Evolutionary conservation across 2,797 vertebrate species (phyloP), one percentile per base, ranked within the genome.

Genomic region (Periophthalmus magnuspinnatus): DNA sequence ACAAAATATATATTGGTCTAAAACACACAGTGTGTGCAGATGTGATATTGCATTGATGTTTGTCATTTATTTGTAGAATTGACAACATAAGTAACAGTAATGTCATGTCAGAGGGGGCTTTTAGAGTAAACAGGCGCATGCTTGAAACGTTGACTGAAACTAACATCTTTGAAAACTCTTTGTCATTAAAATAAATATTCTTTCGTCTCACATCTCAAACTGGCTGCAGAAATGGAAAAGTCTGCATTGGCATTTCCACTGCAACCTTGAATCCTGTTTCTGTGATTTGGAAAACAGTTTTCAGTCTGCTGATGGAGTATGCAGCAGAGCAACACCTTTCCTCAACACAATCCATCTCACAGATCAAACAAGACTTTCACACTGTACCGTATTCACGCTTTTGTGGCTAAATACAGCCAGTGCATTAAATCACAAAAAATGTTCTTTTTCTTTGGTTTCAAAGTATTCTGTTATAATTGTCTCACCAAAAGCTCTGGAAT

Each of bases 281-380:
- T 77, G 66, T 84, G 84, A 88, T 79, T 79, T 74, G 70, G 85
- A 84, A 88, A 82, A 79, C 87, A 85, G 80, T 85, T 68, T 75
- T 78, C 41, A 10, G 70, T 76, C 78, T 70, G 62, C 65, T 84
- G 77, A 76, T 61, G 33, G 72, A 76, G 77, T 82, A 67, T 85
- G 78, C 76, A 80, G 67, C 65, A n/a, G 82, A 74, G 76, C 52
- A 64, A 64, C 64, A 78, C 78, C 77, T 81, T 78, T 68, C 75
- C 76, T 81, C 73, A 78, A 72, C 79, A 63, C 75, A 78, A 72
- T 63, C 28, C 79, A 85, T 81, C 83, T 74, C 66, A 77, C 63
- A 76, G 74, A 85, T 85, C 79, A 84, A 81, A 84, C 56, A 2
- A 76, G 59, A 41, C 62, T 67, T 69, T 61, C 69, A 69, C 67